Evolutionary conservation across 2,113 vertebrate genomes (phyloP).

Genomic region (Lamprotornis superbus): DNA sequence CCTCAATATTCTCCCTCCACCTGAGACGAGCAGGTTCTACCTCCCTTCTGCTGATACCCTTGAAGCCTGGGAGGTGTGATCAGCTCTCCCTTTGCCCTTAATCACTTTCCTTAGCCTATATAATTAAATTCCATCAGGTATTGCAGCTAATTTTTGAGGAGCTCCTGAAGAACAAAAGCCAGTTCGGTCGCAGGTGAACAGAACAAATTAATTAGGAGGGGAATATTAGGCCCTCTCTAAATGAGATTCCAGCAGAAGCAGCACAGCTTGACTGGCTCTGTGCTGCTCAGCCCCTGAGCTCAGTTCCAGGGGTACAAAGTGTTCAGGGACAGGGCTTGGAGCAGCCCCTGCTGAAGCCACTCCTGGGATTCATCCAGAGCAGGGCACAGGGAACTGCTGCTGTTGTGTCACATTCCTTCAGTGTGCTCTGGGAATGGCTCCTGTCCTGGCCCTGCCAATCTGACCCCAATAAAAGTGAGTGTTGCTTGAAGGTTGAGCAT

Average conservation of each 20-base stretch:
- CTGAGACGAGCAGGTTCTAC: neutral
- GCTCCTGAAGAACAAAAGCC: constrained; percentile 42
- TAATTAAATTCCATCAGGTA: constrained; percentile 55
- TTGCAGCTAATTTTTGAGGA: constrained; percentile 50
- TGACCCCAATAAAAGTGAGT: neutral
- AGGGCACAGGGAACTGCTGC: neutral
- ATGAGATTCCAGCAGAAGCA: constrained; percentile 4
- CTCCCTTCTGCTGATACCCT: neutral
- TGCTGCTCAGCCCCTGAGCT: neutral
- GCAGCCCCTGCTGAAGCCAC: neutral
- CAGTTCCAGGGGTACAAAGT: neutral
- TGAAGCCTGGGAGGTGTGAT: neutral
- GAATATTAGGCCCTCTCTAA: neutral
- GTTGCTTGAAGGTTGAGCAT: neutral
- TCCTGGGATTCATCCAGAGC: neutral
- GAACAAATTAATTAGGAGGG: constrained; percentile 53
- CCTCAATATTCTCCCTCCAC: neutral
- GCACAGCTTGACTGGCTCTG: neutral
- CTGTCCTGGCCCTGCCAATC: neutral
- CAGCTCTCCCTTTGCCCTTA: constrained; percentile 24
- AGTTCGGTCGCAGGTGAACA: neutral
- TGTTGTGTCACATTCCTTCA: neutral
- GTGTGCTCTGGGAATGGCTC: neutral
- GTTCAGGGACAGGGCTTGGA: neutral
- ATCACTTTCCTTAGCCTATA: constrained; percentile 33